Evolutionary conservation across 1,140 invertebrate genomes (phyloP).

Genomic region (Aphis craccivora): DNA sequence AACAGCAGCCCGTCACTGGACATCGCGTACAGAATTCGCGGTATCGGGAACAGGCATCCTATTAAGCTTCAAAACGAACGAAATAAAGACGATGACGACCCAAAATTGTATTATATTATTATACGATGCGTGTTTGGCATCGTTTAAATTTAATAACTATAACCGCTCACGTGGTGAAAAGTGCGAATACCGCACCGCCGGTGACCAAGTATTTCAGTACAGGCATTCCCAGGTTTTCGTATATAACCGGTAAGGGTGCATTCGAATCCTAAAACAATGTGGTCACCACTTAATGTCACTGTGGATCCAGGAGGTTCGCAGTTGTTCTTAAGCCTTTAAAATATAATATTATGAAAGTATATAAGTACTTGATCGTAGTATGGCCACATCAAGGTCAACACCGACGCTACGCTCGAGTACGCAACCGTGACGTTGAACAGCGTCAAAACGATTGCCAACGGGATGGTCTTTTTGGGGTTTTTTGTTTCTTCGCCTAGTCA

Average conservation of each 20-base stretch:
- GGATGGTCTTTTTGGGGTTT: slow-evolving; percentile 87
- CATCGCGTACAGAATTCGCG: slow-evolving; percentile 87
- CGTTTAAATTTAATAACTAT: not conserved
- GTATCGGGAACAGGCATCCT: slow-evolving; percentile 84
- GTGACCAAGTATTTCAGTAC: slow-evolving; percentile 84
- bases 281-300: not conserved
- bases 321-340: not conserved
- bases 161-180: slow-evolving; percentile 61
- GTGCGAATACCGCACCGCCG: slow-evolving; percentile 80
- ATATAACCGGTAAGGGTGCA: slow-evolving; percentile 86
- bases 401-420: slow-evolving; percentile 85
- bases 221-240: slow-evolving; percentile 76
- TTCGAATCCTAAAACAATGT: slow-evolving; percentile 70
- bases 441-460: slow-evolving; percentile 85
- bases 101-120: not conserved
- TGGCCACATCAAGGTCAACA: slow-evolving; percentile 88
- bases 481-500: slow-evolving; percentile 69
- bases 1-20: slow-evolving; percentile 85
- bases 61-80: slow-evolving; percentile 67
- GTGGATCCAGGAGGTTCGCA: not conserved
- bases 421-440: slow-evolving; percentile 83
- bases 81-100: not conserved
- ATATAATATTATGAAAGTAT: not conserved
- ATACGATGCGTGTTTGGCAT: not conserved
- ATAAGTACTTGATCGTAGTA: slow-evolving; percentile 81